These are phyloP conservation scores for Orientallactaga bullata DNA, from an alignment of 2,113 vertebrate species.

Conservation along the genomic window DNA sequence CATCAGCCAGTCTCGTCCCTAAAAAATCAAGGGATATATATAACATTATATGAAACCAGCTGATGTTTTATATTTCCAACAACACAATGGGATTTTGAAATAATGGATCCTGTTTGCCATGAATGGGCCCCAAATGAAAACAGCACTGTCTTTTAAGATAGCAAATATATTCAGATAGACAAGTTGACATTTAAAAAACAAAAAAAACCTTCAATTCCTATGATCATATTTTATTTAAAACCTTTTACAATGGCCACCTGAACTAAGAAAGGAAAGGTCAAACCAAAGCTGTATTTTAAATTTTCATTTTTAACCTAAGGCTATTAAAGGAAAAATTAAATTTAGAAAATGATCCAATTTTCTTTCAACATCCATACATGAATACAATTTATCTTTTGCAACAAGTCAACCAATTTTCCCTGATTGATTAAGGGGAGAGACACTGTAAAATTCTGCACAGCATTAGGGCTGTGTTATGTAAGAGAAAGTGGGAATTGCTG, in stretches of 20 bases:
- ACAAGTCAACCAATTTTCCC: not conserved
- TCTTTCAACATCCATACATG: slow-evolving; percentile 44
- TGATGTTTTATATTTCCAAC: slow-evolving; percentile 55
- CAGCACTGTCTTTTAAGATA: slow-evolving; percentile 41
- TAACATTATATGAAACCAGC: slow-evolving; percentile 36
- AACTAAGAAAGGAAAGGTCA: slow-evolving; percentile 75
- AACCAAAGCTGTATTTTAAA: slow-evolving; percentile 57
- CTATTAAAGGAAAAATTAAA: slow-evolving; percentile 60
- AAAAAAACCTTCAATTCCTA: slow-evolving; percentile 62
- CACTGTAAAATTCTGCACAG: not conserved
- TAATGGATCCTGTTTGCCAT: slow-evolving; percentile 35
- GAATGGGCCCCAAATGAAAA: not conserved
- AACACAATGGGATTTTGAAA: slow-evolving; percentile 41
- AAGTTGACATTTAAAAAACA: slow-evolving; percentile 74
- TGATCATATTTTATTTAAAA: slow-evolving; percentile 77
- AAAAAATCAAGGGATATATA: not conserved
- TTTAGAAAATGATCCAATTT: slow-evolving; percentile 58
- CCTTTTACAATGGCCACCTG: slow-evolving; percentile 41
- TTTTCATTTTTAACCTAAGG: slow-evolving; percentile 70
- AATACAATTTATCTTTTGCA: slow-evolving; percentile 39
- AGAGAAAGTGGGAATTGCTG: not conserved
- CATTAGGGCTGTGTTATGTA: not conserved
- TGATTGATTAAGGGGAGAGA: not conserved
- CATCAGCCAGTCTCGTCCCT: not conserved
- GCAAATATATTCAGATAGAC: slow-evolving; percentile 58